Conservation (phyloP, 2,113 vertebrate genomes). For the Peucedramus taeniatus region DNA sequence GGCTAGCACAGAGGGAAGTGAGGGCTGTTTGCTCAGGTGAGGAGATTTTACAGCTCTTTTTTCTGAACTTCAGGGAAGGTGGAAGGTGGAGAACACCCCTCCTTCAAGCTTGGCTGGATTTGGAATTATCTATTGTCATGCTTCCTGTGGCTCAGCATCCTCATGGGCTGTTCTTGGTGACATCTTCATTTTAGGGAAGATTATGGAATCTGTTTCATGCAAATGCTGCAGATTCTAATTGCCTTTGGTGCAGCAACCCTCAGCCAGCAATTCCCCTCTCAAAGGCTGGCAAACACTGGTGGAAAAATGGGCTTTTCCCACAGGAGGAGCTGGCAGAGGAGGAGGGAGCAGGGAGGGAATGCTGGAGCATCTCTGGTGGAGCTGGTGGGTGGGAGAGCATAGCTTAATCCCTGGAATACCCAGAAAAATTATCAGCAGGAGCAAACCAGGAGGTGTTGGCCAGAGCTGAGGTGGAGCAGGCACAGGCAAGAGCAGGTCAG, state of each 20-base stretch:
- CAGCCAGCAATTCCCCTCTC: background rate
- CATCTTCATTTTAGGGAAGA: background rate
- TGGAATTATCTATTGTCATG: background rate
- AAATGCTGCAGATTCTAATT: background rate
- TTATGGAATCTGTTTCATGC: background rate
- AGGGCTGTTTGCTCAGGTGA: background rate
- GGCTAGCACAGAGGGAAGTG: background rate
- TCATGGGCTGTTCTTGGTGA: background rate
- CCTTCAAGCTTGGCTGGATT: background rate
- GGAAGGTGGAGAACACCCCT: background rate
- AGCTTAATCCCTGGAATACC: background rate
- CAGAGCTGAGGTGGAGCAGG: background rate
- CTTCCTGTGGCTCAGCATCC: constrained; percentile 29
- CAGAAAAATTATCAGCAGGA: background rate
- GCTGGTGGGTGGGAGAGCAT: background rate
- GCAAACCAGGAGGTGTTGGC: background rate
- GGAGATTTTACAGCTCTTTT: background rate
- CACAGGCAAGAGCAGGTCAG: background rate
- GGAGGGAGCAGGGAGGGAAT: background rate
- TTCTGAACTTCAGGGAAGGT: background rate
- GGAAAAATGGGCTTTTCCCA: background rate
- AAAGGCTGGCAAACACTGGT: background rate
- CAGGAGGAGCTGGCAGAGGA: background rate
- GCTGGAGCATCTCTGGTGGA: background rate
- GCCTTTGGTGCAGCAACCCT: background rate